Base-by-base conservation (phyloP, 1,140 invertebrate genomes). In the Anastatus disparis region DNA sequence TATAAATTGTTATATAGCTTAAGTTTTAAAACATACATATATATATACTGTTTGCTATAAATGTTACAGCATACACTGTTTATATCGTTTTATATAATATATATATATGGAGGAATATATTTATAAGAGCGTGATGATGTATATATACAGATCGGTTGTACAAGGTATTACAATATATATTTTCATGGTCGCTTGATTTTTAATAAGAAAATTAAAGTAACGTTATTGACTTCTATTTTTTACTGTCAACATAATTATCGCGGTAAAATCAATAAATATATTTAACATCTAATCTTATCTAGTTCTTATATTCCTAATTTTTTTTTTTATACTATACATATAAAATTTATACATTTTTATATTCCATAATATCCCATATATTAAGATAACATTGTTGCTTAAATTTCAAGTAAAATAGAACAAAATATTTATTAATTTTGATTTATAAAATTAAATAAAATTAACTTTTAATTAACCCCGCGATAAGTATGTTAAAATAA, bases 1-100 rank as follows among this genome's bases (percentile, higher is more conserved):
- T 81, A 81, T 80, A 81, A 80, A 79, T 63, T 69, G 48, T 83
- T 79, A 76, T 85, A 79, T 81, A 75, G 78, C 75, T 72, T 74
- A 24, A 66, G 52, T 73, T 70, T 70, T 71, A 74, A 73, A 76
- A 66, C 61, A 66, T 63, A 71, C 42, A 42, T 69, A 69, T n/a
- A n/a, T n/a, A n/a, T 61, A 70, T 20, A 73, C 72, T 76, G 66
- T 69, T n/a, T 22, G 65, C 31, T 48, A 61, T 13, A 44, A 46
- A 52, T 48, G 26, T 59, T 31, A 58, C 53, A 58, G 27, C 40
- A 29, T 59, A 68, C 42, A 44, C 31, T 62, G 29, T n/a, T 55
- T 64, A 61, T 63, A 67, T 72, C 48, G 58, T 66, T 55, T n/a
- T 48, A 24, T 63, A 62, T 29, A 62, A 44, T 59, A 61, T 20